A percentile compares a stretch with the other conserved stretches of the same genome.
phyloP scores from a whole-genome alignment of 1,140 invertebrate species.

The Leptinotarsa undecemlineata region DNA sequence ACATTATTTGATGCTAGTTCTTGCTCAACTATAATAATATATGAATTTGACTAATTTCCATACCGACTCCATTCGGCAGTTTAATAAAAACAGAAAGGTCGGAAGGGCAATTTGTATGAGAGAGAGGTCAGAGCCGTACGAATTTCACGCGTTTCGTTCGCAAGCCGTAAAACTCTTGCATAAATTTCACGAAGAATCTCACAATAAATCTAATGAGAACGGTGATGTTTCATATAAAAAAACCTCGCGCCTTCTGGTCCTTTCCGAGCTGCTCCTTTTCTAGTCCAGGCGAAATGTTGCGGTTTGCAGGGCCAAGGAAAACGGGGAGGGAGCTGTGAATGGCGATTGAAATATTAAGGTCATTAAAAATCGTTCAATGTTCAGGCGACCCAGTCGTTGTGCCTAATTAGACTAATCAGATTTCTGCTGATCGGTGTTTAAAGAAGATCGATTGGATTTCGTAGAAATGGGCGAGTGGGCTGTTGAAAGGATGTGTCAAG shows the following conservation, averaged over 20 bases:
- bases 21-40: too few species aligned
- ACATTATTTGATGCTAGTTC: too few species aligned
- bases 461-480: too few species aligned
- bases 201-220: slow-evolving; percentile 6
- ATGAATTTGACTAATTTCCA: too few species aligned
- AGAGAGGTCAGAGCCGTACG: not conserved
- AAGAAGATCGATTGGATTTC: too few species aligned
- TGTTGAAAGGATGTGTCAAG: too few species aligned
- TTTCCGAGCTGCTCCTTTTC: not conserved
- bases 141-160: not conserved
- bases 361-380: not conserved
- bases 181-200: slow-evolving; percentile 8
- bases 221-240: not conserved
- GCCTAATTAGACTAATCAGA: not conserved
- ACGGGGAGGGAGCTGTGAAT: not conserved
- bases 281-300: not conserved
- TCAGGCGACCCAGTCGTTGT: not conserved
- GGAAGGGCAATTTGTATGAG: not conserved
- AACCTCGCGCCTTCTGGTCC: not conserved
- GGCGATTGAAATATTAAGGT: not conserved
- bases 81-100: not conserved
- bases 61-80: not conserved
- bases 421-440: too few species aligned
- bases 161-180: not conserved
- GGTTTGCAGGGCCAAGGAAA: not conserved